Percentiles rank a stretch among this genome's conserved stretches.
phyloP scores from a whole-genome alignment of 1,140 invertebrate species.

The Anastatus disparis region DNA sequence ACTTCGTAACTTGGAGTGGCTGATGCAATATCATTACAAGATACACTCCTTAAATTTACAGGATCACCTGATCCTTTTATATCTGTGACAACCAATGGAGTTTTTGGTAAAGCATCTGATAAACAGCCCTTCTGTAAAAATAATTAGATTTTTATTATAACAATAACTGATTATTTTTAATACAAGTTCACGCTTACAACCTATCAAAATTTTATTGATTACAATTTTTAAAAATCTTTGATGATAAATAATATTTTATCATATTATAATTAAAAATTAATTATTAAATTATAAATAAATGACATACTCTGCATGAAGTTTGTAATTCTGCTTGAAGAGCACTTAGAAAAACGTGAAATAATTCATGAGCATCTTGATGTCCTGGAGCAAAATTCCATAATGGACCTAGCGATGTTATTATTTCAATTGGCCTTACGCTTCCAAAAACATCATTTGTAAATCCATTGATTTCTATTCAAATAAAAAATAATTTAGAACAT shows the following conservation, averaged over 20 bases:
- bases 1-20: constrained; percentile 41
- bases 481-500: not conserved
- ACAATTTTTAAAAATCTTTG: not conserved
- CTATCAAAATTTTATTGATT: no score
- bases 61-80: constrained; percentile 54
- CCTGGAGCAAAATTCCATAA: constrained; percentile 88
- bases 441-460: constrained; percentile 75
- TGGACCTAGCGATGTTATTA: constrained; percentile 79
- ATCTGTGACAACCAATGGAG: constrained; percentile 46
- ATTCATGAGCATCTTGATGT: constrained; percentile 93
- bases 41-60: constrained; percentile 57
- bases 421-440: constrained; percentile 76
- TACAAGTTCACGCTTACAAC: no score
- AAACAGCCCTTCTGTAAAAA: constrained; percentile 72
- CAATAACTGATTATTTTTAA: no score
- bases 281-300: constrained; percentile 20
- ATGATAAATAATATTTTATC: not conserved
- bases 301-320: constrained; percentile 69
- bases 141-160: not conserved
- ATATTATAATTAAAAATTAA: constrained; percentile 33
- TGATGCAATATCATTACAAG: constrained; percentile 62
- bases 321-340: constrained; percentile 87
- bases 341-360: constrained; percentile 86
- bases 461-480: constrained; percentile 77
- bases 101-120: constrained; percentile 73